Conservation (phyloP, 2,888 invertebrate genomes). For the Agonopterix alstromeriana region DNA sequence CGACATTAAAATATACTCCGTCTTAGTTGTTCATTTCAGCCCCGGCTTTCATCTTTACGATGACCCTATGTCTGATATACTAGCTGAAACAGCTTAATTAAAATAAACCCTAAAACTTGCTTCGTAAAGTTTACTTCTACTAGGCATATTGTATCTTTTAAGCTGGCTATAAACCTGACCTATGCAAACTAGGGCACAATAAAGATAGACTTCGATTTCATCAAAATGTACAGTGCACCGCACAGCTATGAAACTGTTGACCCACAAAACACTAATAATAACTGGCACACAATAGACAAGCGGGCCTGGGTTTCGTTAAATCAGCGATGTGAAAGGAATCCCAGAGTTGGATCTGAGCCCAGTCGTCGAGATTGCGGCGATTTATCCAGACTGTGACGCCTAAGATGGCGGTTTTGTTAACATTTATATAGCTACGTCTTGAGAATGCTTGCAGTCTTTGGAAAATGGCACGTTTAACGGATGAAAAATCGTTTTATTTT, state of each 20-base stretch:
- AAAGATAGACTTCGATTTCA: constrained; percentile 20
- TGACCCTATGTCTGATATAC: background rate
- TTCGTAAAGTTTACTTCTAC: no score
- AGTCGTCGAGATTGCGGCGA: constrained; percentile 48
- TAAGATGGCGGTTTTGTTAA: constrained; percentile 18
- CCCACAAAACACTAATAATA: constrained; percentile 45
- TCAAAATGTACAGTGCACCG: constrained; percentile 18
- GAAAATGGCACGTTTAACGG: no score
- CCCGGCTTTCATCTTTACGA: no score
- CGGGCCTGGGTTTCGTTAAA: constrained; percentile 42
- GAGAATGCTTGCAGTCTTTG: no score
- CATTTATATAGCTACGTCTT: background rate
- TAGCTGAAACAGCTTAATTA: background rate
- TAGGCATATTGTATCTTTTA: no score
- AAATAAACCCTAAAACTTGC: no score
- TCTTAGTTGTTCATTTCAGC: no score
- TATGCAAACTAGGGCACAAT: constrained; percentile 8
- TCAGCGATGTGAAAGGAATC: constrained; percentile 54
- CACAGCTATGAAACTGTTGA: constrained; percentile 29
- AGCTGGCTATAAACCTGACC: background rate
- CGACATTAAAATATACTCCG: no score
- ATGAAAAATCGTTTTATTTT: no score
- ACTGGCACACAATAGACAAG: constrained; percentile 39
- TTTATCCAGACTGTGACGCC: constrained; percentile 41
- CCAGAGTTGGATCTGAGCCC: constrained; percentile 54